A percentile compares a stretch with the other conserved stretches of the same genome.
Conservation (phyloP, 2,888 invertebrate genomes). For the Camponotus fellah region DNA sequence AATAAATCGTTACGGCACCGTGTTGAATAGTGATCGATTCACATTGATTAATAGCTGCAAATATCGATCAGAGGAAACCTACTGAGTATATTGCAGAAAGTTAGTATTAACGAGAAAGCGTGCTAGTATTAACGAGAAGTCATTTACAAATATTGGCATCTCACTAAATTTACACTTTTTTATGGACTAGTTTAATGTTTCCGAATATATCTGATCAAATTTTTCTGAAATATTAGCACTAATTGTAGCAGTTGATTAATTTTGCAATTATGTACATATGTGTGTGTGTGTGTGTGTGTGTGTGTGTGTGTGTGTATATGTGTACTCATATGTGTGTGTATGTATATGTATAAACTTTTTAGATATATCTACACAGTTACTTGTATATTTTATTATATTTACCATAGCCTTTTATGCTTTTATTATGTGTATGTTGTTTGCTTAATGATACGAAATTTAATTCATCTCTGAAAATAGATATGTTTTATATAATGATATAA, state of each 20-base stretch:
- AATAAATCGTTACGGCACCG: slow-evolving; percentile 69
- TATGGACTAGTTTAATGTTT: slow-evolving; percentile 9
- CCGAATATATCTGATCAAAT: not conserved
- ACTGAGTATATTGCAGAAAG: slow-evolving; percentile 44
- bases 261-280: not conserved
- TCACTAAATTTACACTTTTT: slow-evolving; percentile 38
- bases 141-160: slow-evolving; percentile 25
- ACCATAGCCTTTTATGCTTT: not conserved
- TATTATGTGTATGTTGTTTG: not conserved
- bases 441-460: not conserved
- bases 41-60: slow-evolving; percentile 66
- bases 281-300: not conserved
- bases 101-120: slow-evolving; percentile 5
- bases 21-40: slow-evolving; percentile 70
- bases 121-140: slow-evolving; percentile 18
- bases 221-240: not conserved
- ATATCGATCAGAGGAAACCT: slow-evolving; percentile 50
- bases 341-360: not conserved
- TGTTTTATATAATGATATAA: not conserved
- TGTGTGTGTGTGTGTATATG: too few relatives aligned
- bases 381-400: not conserved
- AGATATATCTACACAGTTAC: not conserved
- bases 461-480: not conserved
- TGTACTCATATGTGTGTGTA: not conserved
- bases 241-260: not conserved